Evolutionary conservation across 2,113 vertebrate species (phyloP), one percentile per base, ranked within the genome.

Genomic region (Eulacestoma nigropectus): DNA sequence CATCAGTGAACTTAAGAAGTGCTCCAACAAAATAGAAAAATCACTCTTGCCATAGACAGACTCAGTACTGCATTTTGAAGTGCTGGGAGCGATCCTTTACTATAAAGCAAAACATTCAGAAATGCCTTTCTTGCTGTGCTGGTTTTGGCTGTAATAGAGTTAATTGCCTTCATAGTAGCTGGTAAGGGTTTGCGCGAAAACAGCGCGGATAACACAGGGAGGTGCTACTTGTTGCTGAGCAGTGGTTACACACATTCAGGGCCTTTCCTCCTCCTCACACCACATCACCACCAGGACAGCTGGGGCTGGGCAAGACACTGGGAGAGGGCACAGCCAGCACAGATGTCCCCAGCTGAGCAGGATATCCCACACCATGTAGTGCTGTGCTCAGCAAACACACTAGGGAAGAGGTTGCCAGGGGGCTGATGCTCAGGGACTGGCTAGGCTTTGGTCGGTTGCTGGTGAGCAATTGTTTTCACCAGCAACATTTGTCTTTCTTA

Each of bases 281-380:
- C 5, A 6, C 4, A 5, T 29, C 10, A 12, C 4, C 30, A 57
- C 10, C 0, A 3, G 37, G 26, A 1, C 7, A 23, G 39, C 21
- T 63, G 37, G 11, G 8, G 11, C 32, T 37, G 21, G 41, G 19
- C 19, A 56, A 39, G 20, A 22, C 32, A 21, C 2, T 33, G 22
- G 14, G 22, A 69, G 11, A 13, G 12, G 25, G 30, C n/a, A 39
- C 25, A 39, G 32, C 8, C 4, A 15, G 37, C 32, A 73, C 37
- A 59, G 39, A 3, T 21, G n/a, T 49, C 12, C 6, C 16, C 18
- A 35, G 6, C 21, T 55, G 49, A 74, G 19, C 30, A 29, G 19
- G 14, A 35, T 29, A 50, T 3, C 18, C 21, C 55, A 55, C 3
- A 44, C 11, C 9, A 25, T 30, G 39, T 3, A 37, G 29, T 0